Evolutionary conservation across 2,797 vertebrate genomes (phyloP).

Genomic region (Tauraco hartlaubi): DNA sequence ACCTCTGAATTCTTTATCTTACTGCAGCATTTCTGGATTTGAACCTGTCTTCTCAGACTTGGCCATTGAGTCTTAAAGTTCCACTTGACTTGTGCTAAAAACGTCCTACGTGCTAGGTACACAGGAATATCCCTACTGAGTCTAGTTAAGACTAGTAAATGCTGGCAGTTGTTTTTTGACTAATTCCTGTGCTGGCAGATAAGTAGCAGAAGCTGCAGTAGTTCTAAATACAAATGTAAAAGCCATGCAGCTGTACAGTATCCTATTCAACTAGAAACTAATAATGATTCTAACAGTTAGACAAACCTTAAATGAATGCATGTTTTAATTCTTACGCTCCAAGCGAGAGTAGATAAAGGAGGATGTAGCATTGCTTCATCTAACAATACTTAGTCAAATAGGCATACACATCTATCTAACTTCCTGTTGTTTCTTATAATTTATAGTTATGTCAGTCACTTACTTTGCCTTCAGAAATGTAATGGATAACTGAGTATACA

Average conservation of each 20-base stretch:
- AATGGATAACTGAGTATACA: not conserved
- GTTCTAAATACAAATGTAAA: not conserved
- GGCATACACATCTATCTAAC: not conserved
- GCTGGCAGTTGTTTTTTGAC: not conserved
- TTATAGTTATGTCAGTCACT: not conserved
- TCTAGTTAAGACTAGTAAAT: not conserved
- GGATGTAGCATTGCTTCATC: not conserved
- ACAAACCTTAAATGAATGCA: not conserved
- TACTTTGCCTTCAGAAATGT: not conserved
- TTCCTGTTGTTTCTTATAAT: not conserved
- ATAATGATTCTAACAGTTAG: not conserved
- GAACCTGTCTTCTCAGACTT: conserved; percentile 4
- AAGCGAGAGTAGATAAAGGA: not conserved
- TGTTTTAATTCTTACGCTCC: not conserved
- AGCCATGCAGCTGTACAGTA: not conserved
- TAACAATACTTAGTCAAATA: not conserved
- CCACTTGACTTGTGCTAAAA: conserved; percentile 30
- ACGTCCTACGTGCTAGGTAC: not conserved
- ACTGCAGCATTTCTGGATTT: conserved; percentile 18
- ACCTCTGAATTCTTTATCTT: conserved; percentile 10
- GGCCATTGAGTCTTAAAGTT: conserved; percentile 14
- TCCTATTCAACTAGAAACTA: not conserved
- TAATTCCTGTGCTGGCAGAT: not conserved
- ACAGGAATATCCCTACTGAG: not conserved
- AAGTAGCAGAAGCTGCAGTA: not conserved